Conservation (phyloP, 2,113 vertebrate genomes). For the Emydura subglobosa region DNA sequence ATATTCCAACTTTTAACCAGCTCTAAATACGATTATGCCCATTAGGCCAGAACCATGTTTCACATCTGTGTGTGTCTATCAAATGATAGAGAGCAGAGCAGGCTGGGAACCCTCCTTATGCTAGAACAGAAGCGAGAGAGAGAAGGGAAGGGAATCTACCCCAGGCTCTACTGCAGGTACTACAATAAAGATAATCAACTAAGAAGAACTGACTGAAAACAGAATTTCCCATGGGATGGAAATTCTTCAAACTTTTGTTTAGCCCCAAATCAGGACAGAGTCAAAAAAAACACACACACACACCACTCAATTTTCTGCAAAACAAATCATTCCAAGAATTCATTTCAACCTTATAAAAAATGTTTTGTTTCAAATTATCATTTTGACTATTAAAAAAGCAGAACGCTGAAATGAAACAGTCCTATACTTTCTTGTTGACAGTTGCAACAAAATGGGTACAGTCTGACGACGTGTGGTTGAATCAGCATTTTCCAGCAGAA, state of each 20-base stretch:
- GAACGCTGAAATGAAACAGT: background rate
- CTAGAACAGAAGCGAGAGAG: background rate
- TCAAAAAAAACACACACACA: too few species aligned
- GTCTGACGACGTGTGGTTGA: background rate
- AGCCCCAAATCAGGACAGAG: background rate
- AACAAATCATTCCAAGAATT: background rate
- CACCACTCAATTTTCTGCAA: background rate
- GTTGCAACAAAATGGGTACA: background rate
- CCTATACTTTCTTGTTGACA: background rate
- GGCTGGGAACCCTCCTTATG: background rate
- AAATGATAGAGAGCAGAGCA: background rate
- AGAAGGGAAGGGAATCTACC: background rate
- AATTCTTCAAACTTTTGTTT: background rate
- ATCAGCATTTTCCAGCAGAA: background rate
- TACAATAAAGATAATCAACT: background rate
- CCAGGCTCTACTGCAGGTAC: background rate
- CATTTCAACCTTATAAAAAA: background rate
- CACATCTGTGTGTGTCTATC: too few species aligned
- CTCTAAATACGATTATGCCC: too few species aligned
- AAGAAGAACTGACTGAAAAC: background rate
- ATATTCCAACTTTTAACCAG: too few species aligned
- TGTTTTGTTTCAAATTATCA: background rate
- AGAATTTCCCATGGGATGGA: background rate
- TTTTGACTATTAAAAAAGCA: background rate
- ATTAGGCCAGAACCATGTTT: background rate